These are phyloP conservation scores for Mallotus villosus DNA, from an alignment of 2,797 vertebrate genomes.

Conservation along the genomic window DNA sequence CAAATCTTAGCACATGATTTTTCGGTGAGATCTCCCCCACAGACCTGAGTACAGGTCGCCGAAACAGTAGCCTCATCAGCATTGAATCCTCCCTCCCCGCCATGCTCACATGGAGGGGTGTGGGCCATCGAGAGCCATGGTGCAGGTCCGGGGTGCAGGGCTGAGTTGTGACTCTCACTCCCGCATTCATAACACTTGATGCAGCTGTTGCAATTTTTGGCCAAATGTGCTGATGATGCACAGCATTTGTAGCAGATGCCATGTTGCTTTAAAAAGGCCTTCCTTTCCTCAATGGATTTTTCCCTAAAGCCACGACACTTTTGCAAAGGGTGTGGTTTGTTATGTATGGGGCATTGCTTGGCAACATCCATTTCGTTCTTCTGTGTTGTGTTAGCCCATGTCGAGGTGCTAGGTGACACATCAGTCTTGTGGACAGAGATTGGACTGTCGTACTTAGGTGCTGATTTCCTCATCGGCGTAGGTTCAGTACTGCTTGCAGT, in stretches of 20 bases:
- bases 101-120: background rate
- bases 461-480: too few species aligned
- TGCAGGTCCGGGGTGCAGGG: slow-evolving; percentile 26
- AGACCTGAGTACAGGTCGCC: slow-evolving; percentile 26
- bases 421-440: background rate
- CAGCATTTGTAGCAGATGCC: slow-evolving; percentile 8
- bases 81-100: background rate
- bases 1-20: slow-evolving; percentile 10
- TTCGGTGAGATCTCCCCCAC: background rate
- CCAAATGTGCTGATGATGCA: slow-evolving; percentile 1
- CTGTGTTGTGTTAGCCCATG: background rate
- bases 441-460: background rate
- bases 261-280: slow-evolving; percentile 7
- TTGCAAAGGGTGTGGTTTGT: slow-evolving; percentile 15
- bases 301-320: slow-evolving; percentile 7
- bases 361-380: background rate
- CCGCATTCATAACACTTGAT: slow-evolving; percentile 8
- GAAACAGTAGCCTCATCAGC: background rate
- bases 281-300: background rate
- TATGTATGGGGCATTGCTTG: background rate
- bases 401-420: background rate
- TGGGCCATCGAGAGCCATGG: background rate
- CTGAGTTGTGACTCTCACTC: background rate
- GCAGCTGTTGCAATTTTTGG: background rate
- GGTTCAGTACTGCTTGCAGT: too few species aligned